Conservation (phyloP, 1,140 invertebrate genomes). For the Saxidomus purpurata region DNA sequence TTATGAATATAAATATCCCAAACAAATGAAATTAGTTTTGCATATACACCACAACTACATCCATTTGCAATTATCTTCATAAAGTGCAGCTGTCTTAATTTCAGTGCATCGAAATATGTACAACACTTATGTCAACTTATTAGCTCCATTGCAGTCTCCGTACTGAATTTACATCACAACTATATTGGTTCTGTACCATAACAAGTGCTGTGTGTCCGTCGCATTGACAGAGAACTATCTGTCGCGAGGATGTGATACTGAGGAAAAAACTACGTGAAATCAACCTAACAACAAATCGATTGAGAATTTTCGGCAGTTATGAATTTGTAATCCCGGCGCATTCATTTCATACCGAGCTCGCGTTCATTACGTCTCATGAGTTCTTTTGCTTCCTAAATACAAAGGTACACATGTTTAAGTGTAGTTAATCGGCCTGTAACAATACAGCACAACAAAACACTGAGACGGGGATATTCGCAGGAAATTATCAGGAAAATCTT, state of each 20-base stretch:
- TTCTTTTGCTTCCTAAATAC: conserved; percentile 23
- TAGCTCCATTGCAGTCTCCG: neutral
- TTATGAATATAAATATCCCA: too few species aligned
- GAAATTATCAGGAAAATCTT: conserved; percentile 16
- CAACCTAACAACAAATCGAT: conserved; percentile 12
- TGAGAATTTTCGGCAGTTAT: neutral
- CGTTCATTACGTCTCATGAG: neutral
- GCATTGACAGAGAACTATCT: conserved; percentile 1
- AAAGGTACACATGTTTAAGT: neutral
- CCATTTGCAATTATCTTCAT: too few species aligned
- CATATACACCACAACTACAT: too few species aligned
- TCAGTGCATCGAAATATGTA: neutral
- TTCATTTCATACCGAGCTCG: neutral
- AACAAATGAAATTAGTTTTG: too few species aligned
- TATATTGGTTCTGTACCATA: conserved; percentile 8
- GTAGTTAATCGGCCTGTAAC: neutral
- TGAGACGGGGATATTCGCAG: neutral
- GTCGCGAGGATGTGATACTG: neutral
- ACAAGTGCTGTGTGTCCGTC: neutral
- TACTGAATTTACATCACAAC: neutral
- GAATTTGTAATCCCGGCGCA: conserved; percentile 10
- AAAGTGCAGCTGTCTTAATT: too few species aligned
- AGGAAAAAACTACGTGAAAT: conserved; percentile 5
- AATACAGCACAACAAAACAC: conserved; percentile 1
- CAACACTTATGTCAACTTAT: neutral